Evolutionary conservation across 2,888 invertebrate species (phyloP).

Genomic region (Pocota personata): DNA sequence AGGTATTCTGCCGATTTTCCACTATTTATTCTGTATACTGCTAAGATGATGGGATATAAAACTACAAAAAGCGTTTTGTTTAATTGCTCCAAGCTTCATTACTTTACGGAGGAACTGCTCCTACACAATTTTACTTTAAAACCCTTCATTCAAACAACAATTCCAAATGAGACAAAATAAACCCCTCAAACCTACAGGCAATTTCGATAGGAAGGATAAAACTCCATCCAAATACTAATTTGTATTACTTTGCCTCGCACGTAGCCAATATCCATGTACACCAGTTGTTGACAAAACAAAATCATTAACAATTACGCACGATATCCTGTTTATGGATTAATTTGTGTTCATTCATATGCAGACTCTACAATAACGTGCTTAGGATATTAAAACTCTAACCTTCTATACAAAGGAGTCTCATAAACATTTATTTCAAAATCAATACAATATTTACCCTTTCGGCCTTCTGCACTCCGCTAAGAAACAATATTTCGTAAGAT

Average conservation of each 20-base stretch:
- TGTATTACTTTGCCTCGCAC: conserved; percentile 15
- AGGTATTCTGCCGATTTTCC: too few species aligned
- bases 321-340: conserved; percentile 42
- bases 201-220: background rate
- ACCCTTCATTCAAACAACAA: too few species aligned
- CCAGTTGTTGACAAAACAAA: conserved; percentile 54
- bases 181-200: background rate
- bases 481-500: background rate
- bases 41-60: too few species aligned
- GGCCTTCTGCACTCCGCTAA: background rate
- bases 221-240: background rate
- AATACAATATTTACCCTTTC: background rate
- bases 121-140: too few species aligned
- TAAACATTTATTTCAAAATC: background rate
- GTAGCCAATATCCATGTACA: conserved; percentile 44
- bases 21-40: too few species aligned
- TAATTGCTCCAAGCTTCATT: too few species aligned
- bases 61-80: too few species aligned
- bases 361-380: conserved; percentile 14
- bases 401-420: background rate
- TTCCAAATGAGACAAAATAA: too few species aligned
- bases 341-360: conserved; percentile 39
- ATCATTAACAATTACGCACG: conserved; percentile 53
- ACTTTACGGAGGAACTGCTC: too few species aligned
- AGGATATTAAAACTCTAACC: background rate